These are phyloP conservation scores for Acholoe squamosa DNA, from an alignment of 2,888 invertebrate species.

Conservation along the genomic window DNA sequence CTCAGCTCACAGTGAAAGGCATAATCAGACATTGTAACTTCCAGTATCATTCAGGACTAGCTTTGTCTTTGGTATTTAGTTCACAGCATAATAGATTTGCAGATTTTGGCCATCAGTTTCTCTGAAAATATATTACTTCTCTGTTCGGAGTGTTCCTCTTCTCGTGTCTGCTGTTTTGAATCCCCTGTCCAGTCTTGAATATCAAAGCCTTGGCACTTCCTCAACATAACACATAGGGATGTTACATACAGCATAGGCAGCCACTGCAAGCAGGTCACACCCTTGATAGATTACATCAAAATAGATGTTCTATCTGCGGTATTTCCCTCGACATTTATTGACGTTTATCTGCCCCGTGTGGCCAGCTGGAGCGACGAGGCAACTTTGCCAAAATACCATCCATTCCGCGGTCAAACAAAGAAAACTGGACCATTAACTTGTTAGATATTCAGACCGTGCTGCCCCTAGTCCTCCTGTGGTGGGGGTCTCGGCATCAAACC, in stretches of 20 bases:
- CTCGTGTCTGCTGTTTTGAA: too few relatives aligned
- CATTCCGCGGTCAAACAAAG: neutral
- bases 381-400: neutral
- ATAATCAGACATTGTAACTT: too few relatives aligned
- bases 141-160: too few relatives aligned
- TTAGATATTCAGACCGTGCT: neutral
- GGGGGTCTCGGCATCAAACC: neutral
- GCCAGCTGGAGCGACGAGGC: neutral
- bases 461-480: neutral
- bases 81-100: too few relatives aligned
- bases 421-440: neutral
- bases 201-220: too few relatives aligned
- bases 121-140: too few relatives aligned
- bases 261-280: neutral
- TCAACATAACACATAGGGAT: too few relatives aligned
- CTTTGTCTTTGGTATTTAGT: too few relatives aligned
- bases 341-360: neutral
- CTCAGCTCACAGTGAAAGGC: too few relatives aligned
- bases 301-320: neutral
- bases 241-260: neutral
- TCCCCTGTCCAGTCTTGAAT: too few relatives aligned
- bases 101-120: too few relatives aligned
- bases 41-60: too few relatives aligned
- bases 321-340: neutral
- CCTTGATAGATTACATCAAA: constrained; percentile 2